Evolutionary conservation across 2,797 vertebrate genomes (phyloP).

Genomic region (Falco biarmicus): DNA sequence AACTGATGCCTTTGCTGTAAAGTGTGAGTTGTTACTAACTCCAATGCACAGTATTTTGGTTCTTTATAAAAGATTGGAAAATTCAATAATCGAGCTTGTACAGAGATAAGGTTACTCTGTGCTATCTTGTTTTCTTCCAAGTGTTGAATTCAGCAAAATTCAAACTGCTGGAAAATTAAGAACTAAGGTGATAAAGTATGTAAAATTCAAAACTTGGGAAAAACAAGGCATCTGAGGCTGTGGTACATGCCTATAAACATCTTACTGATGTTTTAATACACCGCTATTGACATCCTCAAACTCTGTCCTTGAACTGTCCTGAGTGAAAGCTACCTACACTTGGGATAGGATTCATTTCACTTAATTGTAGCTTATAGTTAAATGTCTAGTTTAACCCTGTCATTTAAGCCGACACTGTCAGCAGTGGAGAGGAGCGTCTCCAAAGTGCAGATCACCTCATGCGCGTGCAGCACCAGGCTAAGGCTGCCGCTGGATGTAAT

Average conservation of each 20-base stretch:
- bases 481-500: neutral
- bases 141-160: conserved; percentile 21
- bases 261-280: neutral
- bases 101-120: neutral
- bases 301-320: neutral
- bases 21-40: neutral
- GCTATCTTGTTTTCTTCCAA: conserved; percentile 9
- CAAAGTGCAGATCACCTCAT: neutral
- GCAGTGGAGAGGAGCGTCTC: neutral
- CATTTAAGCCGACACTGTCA: neutral
- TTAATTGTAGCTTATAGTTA: neutral
- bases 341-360: neutral
- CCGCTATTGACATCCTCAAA: neutral
- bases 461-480: neutral
- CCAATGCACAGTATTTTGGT: neutral
- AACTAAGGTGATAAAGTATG: neutral
- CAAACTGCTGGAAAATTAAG: neutral
- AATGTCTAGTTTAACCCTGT: neutral
- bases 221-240: neutral
- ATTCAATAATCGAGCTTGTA: neutral
- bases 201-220: neutral
- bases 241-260: neutral
- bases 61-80: neutral
- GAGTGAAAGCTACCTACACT: neutral
- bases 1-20: neutral